Base-by-base conservation (phyloP, 1,140 invertebrate species). In the Andrena cerasifolii region DNA sequence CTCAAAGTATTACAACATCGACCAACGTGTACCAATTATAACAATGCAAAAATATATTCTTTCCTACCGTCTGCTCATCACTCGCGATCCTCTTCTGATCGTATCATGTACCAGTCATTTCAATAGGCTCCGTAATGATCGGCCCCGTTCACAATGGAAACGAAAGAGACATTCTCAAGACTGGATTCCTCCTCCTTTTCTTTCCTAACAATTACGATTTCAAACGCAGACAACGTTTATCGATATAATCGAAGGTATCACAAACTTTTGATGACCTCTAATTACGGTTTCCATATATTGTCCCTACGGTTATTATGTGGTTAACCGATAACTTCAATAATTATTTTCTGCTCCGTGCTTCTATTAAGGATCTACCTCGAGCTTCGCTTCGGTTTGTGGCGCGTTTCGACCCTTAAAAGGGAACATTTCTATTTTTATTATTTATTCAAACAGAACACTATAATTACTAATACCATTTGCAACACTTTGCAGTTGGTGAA, bases 251-350 rank as follows among this genome's bases (percentile, higher is more conserved):
- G 61, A 66, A 58, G 65, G 72, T 61, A 71, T 68, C 80, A 68
- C 72, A 58, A 61, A 66, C 49, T 33, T 47, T 47, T 73, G 43
- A 51, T 75, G 36, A 75, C 26, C 62, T 67, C 72, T 67, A 67
- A 67, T 75, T 75, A 75, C 62, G 40, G 45, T 66, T 56, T 53
- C 47, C 24, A 54, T 65, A 66, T 66, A 74, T 74, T 74, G 61
- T 74, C 61, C 49, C 72, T 74, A 73, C 36, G 14, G 4, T 73
- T 62, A 73, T 61, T 61, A 59, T 59, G 49, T 45, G 47, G 1
- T 59, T 36, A 49, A 59, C 26, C 68, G 54, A 16, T 33, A 36
- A 70, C 58, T 36, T 43, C 53, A 31, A 58, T 70, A 49, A 72
- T 28, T 61, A 72, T 4, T 33, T n/a, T 31, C 33, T 31, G 7